Evolutionary conservation across 2,113 vertebrate genomes (phyloP), one percentile per base, ranked within the genome.

Genomic region (Megaceryle maxima): DNA sequence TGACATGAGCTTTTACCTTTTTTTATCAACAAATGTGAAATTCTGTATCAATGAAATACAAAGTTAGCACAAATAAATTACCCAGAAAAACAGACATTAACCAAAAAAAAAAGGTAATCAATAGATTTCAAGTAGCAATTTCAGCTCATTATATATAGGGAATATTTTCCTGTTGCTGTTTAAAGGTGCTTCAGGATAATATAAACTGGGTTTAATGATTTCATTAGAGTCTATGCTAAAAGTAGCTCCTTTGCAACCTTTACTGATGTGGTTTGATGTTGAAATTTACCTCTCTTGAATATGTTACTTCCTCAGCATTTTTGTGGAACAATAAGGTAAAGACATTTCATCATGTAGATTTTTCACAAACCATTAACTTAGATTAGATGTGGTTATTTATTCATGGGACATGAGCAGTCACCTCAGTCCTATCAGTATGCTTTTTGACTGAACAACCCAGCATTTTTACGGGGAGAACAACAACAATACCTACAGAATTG

Each of bases 181-280:
- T 64, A 70, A 84, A 72, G 83, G 35, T 90, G 6, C 2, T 1
- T 75, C 19, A 20, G 29, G 18, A 25, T 62, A 73, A 69, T 70
- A 91, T 70, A 91, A 92, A 79, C 11, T 37, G n/a, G 37, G 64
- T 94, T 77, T 92, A 75, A 72, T 81, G 4, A 81, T 94, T 86
- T 91, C 31, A 51, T 83, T 88, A 26, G 21, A 3, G 20, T 82
- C 14, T 39, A 3, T 64, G 41, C 31, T 73, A 55, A 48, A 94
- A 83, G 44, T 29, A 59, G 26, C 29, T 63, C 41, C 29, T 64
- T 82, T 1, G 1, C 73, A 81, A 39, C 28, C 18, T 88, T 64
- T 12, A 6, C 24, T 46, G 37, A 37, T 85, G 7, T 41, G 35
- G 9, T 75, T 78, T 59, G n/a, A 11, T 85, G 46, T 48, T 86